Percentiles rank a stretch among this genome's conserved stretches.
Conservation (phyloP, 1,140 invertebrate species). For the Atopsyche davidsoni region DNA sequence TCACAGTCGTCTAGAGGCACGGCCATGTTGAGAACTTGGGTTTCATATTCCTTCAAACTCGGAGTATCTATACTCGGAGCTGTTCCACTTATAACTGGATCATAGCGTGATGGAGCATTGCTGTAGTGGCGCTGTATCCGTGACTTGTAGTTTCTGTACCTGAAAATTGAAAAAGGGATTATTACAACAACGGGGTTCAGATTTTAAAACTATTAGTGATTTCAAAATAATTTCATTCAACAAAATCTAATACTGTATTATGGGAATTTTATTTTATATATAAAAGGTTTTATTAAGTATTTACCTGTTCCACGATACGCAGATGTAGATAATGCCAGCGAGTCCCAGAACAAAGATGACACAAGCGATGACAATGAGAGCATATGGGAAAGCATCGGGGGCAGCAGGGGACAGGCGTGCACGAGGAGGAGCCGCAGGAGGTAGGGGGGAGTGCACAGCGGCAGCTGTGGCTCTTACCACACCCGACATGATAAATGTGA, state of each 20-base stretch:
- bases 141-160: constrained; percentile 75
- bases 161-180: constrained; percentile 36
- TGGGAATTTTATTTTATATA: constrained; percentile 5
- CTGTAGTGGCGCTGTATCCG: constrained; percentile 55
- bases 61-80: constrained; percentile 39
- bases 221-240: too few species aligned
- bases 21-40: constrained; percentile 84
- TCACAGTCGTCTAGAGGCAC: constrained; percentile 74
- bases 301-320: constrained; percentile 87
- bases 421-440: constrained; percentile 37
- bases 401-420: constrained; percentile 37
- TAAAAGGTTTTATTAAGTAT: constrained; percentile 25
- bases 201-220: too few species aligned
- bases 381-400: constrained; percentile 71
- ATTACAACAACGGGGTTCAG: too few species aligned
- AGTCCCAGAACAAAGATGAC: constrained; percentile 80
- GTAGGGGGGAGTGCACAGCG: constrained; percentile 58
- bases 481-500: constrained; percentile 59
- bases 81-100: constrained; percentile 71
- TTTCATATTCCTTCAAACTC: constrained; percentile 74
- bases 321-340: constrained; percentile 84
- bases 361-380: constrained; percentile 77
- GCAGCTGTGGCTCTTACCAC: constrained; percentile 59
- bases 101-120: constrained; percentile 55
- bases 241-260: neutral